A percentile compares a stretch with the other conserved stretches of the same genome.
Evolutionary conservation across 2,888 invertebrate species (phyloP).

Genomic region (Eledone cirrhosa): DNA sequence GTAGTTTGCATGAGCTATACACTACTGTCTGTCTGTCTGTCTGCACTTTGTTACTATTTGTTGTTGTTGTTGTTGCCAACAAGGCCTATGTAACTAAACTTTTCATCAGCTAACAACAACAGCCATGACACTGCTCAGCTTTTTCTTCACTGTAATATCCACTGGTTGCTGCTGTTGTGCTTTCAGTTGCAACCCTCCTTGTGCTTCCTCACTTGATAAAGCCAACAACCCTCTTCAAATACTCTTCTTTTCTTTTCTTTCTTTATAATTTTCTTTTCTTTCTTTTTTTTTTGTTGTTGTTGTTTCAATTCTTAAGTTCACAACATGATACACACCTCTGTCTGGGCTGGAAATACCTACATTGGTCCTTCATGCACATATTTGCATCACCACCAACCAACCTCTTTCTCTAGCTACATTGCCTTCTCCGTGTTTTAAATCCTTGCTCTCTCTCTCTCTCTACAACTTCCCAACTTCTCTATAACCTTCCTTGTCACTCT

Average conservation of each 20-base stretch:
- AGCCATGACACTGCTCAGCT: no score
- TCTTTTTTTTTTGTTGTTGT: background rate
- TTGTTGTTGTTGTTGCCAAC: background rate
- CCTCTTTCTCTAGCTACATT: background rate
- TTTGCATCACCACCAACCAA: background rate
- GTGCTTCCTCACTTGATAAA: no score
- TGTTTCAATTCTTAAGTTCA: background rate
- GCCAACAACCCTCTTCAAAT: background rate
- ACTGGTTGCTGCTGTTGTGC: no score
- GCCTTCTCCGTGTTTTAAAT: background rate
- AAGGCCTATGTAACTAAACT: no score
- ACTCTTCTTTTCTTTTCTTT: background rate
- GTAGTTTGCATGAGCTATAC: background rate
- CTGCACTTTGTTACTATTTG: background rate
- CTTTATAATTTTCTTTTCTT: background rate
- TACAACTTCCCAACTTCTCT: background rate
- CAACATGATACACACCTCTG: background rate
- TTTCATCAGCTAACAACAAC: no score
- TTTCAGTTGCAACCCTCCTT: no score
- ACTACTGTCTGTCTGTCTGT: background rate
- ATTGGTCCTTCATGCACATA: background rate
- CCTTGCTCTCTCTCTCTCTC: background rate
- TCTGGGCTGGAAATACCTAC: background rate
- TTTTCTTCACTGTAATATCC: no score
- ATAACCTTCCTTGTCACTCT: background rate